Conservation (phyloP, 2,797 vertebrate species). For the Spondyliosoma cantharus region DNA sequence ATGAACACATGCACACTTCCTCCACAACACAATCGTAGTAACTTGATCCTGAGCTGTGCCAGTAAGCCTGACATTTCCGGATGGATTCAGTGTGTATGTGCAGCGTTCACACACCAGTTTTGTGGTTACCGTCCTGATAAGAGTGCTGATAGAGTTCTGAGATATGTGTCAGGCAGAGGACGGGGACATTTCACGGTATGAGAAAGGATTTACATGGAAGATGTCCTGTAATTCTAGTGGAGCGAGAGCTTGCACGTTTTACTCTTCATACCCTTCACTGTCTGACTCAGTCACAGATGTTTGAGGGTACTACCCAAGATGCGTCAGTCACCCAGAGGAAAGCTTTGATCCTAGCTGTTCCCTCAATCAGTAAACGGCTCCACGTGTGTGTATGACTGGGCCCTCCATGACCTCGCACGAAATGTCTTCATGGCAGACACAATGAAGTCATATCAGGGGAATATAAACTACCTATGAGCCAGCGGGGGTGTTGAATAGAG, state of each 20-base stretch:
- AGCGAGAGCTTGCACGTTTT: neutral
- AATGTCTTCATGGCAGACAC: conserved; percentile 31
- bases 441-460: conserved; percentile 61
- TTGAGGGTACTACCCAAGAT: conserved; percentile 36
- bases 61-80: conserved; percentile 76
- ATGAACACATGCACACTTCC: conserved; percentile 51
- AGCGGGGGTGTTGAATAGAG: conserved; percentile 29
- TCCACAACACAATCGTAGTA: conserved; percentile 56
- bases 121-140: conserved; percentile 52
- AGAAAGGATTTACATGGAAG: conserved; percentile 23
- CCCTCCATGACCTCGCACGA: conserved; percentile 41
- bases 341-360: conserved; percentile 54
- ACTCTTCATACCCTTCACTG: neutral
- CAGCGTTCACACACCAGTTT: conserved; percentile 37
- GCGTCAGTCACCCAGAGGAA: conserved; percentile 43
- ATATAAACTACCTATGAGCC: conserved; percentile 19
- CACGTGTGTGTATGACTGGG: conserved; percentile 40
- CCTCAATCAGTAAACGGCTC: conserved; percentile 49
- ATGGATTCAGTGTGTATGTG: conserved; percentile 56
- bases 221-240: neutral
- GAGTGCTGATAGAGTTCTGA: conserved; percentile 22
- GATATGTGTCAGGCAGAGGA: conserved; percentile 20
- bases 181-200: conserved; percentile 3
- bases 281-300: conserved; percentile 66
- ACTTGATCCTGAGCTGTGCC: conserved; percentile 74